These are phyloP conservation scores for Xiphophorus maculatus DNA, from an alignment of 2,113 vertebrate species.

Conservation along the genomic window DNA sequence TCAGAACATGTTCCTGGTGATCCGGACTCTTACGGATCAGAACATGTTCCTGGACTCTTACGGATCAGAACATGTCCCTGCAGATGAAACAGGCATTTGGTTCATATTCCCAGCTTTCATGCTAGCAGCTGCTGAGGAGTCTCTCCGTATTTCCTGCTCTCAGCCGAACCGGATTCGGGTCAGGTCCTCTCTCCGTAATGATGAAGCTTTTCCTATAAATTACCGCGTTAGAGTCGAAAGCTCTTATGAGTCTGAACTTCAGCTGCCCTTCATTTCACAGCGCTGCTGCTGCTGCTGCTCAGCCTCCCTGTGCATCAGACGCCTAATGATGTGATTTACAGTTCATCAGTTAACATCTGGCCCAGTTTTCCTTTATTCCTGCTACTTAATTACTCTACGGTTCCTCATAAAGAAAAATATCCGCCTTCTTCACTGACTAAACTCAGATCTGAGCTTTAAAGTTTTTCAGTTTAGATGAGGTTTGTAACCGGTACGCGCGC, in stretches of 20 bases:
- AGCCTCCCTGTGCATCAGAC: neutral
- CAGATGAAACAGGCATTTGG: neutral
- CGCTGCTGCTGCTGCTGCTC: neutral
- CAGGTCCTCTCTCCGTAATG: neutral
- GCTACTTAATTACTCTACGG: slow-evolving; percentile 9
- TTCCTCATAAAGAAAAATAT: neutral
- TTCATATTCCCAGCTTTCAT: neutral
- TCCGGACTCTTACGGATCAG: too few species aligned
- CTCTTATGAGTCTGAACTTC: slow-evolving; percentile 22
- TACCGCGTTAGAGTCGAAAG: slow-evolving; percentile 1
- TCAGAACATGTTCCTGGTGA: too few species aligned
- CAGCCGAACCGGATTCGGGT: slow-evolving; percentile 19
- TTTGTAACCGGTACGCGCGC: too few species aligned
- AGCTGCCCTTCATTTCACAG: slow-evolving; percentile 2
- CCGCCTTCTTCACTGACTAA: neutral
- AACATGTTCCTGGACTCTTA: too few species aligned
- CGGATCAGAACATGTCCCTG: too few species aligned
- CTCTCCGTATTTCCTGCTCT: slow-evolving; percentile 2
- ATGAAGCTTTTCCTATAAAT: neutral
- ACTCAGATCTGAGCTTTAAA: neutral
- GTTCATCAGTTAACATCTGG: slow-evolving; percentile 13
- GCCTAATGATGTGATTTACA: slow-evolving; percentile 18
- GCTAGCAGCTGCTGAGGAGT: neutral
- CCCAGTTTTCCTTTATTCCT: slow-evolving; percentile 6
- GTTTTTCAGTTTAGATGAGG: neutral